Base-by-base conservation (phyloP, 2,797 vertebrate species). In the Pangasius macronema region DNA sequence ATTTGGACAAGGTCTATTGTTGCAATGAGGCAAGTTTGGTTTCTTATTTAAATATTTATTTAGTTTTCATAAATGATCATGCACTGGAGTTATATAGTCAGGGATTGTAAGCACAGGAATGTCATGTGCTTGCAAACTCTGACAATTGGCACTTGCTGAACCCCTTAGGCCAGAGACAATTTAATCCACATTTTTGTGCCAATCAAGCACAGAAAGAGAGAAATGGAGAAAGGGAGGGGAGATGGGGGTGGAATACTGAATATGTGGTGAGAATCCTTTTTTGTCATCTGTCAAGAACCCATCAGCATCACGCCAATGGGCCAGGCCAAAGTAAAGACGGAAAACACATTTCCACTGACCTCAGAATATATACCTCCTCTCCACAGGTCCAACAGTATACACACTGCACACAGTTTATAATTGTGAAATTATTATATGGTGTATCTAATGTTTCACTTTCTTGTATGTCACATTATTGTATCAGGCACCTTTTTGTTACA, bases 301-400 rank as follows among this genome's bases (percentile, higher is more conserved):
- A 87, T 86, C 87, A 87, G 86, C 51, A 73, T 91, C 85, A 86
- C 83, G 82, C 86, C 27, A 82, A 83, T 61, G 76, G 82, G 53
- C 87, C 79, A 49, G 85, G 90, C 90, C 86, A 88, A 91, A 91
- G 86, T 89, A 90, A 91, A 91, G 90, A 88, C 70, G 84, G 76
- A 73, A 86, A 90, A 89, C 89, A 87, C 88, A 90, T 89, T 92
- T 89, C 87, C 79, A 61, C 55, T 81, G 55, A 81, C 76, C 90
- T 90, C 91, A 91, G 88, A 86, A 90, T 90, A 81, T 81, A 81
- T 59, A 63, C 79, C 55, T 81, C 36, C 55, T 46, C 22, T 63
- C 39, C 57, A 63, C 22, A 46, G 24, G 80, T 24, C 80, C 57
- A 46, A 24, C 36, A 80, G 18, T 6, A 59, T 59, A 27, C 51